Evolutionary conservation across 2,888 invertebrate genomes (phyloP).

Genomic region (Rhorus exstirpatorius): DNA sequence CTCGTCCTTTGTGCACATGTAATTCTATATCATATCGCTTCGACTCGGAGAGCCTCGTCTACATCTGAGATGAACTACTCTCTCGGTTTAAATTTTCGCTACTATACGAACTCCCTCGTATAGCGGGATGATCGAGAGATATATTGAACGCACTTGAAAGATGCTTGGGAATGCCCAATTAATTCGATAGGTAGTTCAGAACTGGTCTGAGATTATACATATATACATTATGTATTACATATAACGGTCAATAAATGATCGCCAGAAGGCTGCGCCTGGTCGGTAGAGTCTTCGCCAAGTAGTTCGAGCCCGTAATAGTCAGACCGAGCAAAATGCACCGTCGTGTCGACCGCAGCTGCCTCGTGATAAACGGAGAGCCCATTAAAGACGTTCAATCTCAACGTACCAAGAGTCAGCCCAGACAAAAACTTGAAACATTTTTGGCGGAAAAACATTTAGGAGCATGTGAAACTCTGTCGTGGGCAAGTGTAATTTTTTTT

Average conservation of each 20-base stretch:
- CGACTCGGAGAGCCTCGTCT: neutral
- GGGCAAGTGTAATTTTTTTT: too few species aligned
- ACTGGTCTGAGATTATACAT: slow-evolving; percentile 2
- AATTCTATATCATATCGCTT: slow-evolving; percentile 22
- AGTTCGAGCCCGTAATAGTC: slow-evolving; percentile 59
- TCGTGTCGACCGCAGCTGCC: slow-evolving; percentile 40
- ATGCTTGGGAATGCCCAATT: slow-evolving; percentile 32
- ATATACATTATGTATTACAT: slow-evolving; percentile 13
- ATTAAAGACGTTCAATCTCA: slow-evolving; percentile 33
- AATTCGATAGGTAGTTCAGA: slow-evolving; percentile 48
- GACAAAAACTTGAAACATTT: neutral
- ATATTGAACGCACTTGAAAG: slow-evolving; percentile 33
- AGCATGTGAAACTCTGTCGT: neutral
- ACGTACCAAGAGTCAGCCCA: slow-evolving; percentile 13
- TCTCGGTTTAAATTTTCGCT: neutral
- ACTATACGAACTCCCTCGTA: neutral
- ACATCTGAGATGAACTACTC: neutral
- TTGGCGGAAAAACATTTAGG: neutral
- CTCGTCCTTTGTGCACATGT: slow-evolving; percentile 36
- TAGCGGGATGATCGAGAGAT: slow-evolving; percentile 10
- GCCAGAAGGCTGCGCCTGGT: slow-evolving; percentile 13
- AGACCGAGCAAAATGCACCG: slow-evolving; percentile 27
- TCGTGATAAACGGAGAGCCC: slow-evolving; percentile 44
- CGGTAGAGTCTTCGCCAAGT: slow-evolving; percentile 36
- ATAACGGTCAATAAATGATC: slow-evolving; percentile 18